Percentiles rank a stretch among this genome's conserved stretches.
Conservation (phyloP, 2,113 vertebrate genomes). For the Carassius gibelio region DNA sequence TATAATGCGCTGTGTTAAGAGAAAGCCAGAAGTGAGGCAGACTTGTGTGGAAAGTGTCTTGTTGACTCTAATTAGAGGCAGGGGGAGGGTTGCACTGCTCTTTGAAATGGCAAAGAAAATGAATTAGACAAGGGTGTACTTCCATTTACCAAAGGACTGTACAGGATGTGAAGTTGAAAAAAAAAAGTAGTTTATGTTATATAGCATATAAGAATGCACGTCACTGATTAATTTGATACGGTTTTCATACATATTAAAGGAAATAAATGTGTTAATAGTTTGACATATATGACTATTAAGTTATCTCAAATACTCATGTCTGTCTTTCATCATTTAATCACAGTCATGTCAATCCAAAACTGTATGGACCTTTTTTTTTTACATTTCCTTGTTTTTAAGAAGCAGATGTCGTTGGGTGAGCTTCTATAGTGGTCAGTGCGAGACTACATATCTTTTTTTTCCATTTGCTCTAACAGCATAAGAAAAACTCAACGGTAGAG, state of each 20-base stretch:
- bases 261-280: neutral
- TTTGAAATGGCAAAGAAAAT: slow-evolving; percentile 38
- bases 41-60: slow-evolving; percentile 39
- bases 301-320: neutral
- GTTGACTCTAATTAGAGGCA: slow-evolving; percentile 40
- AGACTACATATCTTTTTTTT: neutral
- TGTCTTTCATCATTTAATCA: neutral
- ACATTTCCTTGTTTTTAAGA: too few species aligned
- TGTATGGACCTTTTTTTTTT: too few species aligned
- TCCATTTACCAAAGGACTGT: slow-evolving; percentile 12
- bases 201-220: neutral
- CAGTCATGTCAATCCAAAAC: neutral
- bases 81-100: slow-evolving; percentile 38
- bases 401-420: neutral
- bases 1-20: slow-evolving; percentile 47
- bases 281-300: neutral
- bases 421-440: neutral
- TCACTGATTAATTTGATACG: neutral
- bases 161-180: slow-evolving; percentile 10
- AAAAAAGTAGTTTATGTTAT: slow-evolving; percentile 13
- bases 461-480: neutral
- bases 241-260: neutral
- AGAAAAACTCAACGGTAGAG: too few species aligned
- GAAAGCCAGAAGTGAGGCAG: slow-evolving; percentile 30
- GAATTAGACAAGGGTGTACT: slow-evolving; percentile 35